Base-by-base conservation (phyloP, 2,113 vertebrate species). In the Strix uralensis region DNA sequence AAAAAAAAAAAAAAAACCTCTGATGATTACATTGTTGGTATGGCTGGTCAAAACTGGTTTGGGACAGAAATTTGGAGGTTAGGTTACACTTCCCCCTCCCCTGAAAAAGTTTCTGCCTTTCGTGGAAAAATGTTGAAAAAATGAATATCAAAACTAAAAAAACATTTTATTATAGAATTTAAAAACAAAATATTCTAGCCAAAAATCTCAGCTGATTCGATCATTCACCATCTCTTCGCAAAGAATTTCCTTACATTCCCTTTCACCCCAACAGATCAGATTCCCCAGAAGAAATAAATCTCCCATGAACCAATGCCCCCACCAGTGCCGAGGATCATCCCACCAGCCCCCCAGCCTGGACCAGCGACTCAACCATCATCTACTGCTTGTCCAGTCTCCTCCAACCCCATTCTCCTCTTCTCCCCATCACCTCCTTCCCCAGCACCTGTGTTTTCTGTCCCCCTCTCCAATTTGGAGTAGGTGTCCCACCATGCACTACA, bases 401-500 rank as follows among this genome's bases (percentile, higher is more conserved):
- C 72, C 58, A 32, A 13, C 36, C 52, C 65, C 36, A 4, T 23
- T 58, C 70, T 63, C 36, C 67, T 73, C 65, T 51, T 11, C 34
- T 55, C 54, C 63, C 40, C 32, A 47, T 8, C 73, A 52, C 26
- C 49, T 47, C 55, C 2, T 34, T 38, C 81, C 75, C 58, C 19
- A 22, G 1, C 1, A 0, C 21, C 69, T 8, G 0, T 3, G 19
- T 46, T 7, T 51, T 25, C 62, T 61, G n/a, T 71, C n/a, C 71
- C 17, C 7, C 4, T 36, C 23, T 55, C 63, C 47, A 9, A 1
- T 12, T 4, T 5, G 16, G 16, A 34, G 17, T 4, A 20, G 47
- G 32, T 22, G 21, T 73, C 42, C 69, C 92, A 40, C 34, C 51
- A 13, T 1, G 3, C 5, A 1, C 63, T 15, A 8, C 5, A 1